Conservation (phyloP, 2,888 invertebrate genomes). For the Holacanthella duospinosa region DNA sequence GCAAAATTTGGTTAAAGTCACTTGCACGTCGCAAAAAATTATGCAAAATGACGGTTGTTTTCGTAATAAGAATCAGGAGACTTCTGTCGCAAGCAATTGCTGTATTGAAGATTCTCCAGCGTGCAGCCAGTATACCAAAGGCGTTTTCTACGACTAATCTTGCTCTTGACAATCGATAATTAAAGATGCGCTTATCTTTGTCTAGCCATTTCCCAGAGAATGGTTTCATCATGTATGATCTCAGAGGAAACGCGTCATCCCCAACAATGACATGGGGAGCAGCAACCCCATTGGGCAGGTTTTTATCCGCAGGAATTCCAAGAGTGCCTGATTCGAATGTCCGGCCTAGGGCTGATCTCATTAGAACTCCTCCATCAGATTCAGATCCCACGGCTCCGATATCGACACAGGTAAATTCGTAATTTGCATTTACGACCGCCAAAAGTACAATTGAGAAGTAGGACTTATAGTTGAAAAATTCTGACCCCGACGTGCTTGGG, state of each 20-base stretch:
- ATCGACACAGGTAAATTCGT: constrained; percentile 19
- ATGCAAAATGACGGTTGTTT: neutral
- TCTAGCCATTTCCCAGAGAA: constrained; percentile 8
- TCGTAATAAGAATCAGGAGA: neutral
- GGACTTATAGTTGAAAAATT: too few relatives aligned
- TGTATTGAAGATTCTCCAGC: too few relatives aligned
- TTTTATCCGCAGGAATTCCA: too few relatives aligned
- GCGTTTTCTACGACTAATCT: constrained; percentile 18
- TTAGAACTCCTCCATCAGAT: constrained; percentile 20
- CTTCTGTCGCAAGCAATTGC: too few relatives aligned
- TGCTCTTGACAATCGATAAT: constrained; percentile 20
- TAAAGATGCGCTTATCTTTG: constrained; percentile 11
- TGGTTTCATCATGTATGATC: constrained; percentile 11
- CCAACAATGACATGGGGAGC: constrained; percentile 8
- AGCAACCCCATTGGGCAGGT: too few relatives aligned
- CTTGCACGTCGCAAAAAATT: neutral
- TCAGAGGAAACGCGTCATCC: constrained; percentile 18
- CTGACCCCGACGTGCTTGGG: too few relatives aligned
- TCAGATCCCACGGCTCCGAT: constrained; percentile 18
- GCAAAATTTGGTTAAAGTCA: neutral
- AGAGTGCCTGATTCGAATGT: too few relatives aligned
- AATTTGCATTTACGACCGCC: constrained; percentile 16
- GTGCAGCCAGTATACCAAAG: constrained; percentile 27
- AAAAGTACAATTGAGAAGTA: constrained; percentile 17
- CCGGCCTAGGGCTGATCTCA: neutral